A percentile compares a stretch with the other conserved stretches of the same genome.
Conservation (phyloP, 2,888 invertebrate species). For the Siphonodentalium dalli region DNA sequence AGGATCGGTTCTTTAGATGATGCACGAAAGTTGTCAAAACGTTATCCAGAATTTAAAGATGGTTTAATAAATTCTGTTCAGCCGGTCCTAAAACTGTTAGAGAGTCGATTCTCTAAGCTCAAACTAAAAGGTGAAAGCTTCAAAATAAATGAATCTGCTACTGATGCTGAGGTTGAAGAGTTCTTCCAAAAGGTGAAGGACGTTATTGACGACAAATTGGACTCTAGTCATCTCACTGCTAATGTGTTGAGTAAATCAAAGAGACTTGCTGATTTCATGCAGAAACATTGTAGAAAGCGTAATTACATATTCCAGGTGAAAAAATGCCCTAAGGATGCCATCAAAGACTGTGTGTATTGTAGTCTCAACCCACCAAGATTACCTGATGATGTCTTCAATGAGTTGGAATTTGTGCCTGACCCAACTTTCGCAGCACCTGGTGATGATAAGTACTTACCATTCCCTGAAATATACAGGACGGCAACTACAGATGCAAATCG, state of each 20-base stretch:
- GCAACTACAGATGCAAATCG: not conserved
- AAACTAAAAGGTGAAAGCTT: constrained; percentile 16
- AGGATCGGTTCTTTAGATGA: constrained; percentile 9
- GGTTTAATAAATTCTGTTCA: constrained; percentile 5
- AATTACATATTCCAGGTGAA: constrained; percentile 22
- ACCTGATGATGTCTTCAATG: not conserved
- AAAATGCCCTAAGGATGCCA: constrained; percentile 10
- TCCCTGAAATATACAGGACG: not conserved
- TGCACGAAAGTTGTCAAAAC: constrained; percentile 9
- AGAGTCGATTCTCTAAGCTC: constrained; percentile 12
- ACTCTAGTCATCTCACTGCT: not conserved
- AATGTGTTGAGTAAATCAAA: not conserved
- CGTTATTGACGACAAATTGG: not conserved
- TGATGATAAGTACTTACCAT: not conserved
- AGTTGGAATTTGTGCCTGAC: constrained; percentile 2
- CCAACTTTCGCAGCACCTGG: not conserved
- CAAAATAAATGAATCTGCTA: not conserved
- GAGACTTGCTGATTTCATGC: constrained; percentile 4
- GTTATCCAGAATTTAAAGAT: constrained; percentile 7
- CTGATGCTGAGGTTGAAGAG: not conserved
- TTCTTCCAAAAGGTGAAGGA: not conserved
- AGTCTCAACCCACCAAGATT: constrained; percentile 1
- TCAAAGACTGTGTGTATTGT: constrained; percentile 13
- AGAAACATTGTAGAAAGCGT: constrained; percentile 6
- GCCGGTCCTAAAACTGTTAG: constrained; percentile 2